These are phyloP conservation scores for Vultur gryphus DNA, from an alignment of 2,797 vertebrate genomes.

Conservation along the genomic window DNA sequence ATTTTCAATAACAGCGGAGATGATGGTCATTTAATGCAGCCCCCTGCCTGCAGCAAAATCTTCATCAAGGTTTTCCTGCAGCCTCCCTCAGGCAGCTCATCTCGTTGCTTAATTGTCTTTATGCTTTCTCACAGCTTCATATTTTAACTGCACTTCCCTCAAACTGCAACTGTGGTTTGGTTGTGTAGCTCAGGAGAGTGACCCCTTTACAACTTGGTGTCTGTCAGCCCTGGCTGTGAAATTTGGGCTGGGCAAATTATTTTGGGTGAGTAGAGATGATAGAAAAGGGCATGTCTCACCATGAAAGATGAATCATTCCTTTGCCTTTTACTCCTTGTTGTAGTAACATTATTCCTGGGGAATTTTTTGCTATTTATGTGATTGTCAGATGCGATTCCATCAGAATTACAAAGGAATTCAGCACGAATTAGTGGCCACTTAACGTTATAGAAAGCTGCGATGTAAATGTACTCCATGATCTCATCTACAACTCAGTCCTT, in stretches of 20 bases:
- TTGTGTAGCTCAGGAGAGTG: not conserved
- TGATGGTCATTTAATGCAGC: conserved; percentile 32
- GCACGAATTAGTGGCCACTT: conserved; percentile 62
- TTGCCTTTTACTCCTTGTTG: conserved; percentile 42
- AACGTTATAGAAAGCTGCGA: not conserved
- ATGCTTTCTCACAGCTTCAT: conserved; percentile 21
- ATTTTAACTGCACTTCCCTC: not conserved
- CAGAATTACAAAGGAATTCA: conserved; percentile 56
- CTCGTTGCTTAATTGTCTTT: conserved; percentile 49
- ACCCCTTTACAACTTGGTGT: conserved; percentile 13
- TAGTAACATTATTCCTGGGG: conserved; percentile 53
- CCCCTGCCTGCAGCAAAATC: conserved; percentile 44
- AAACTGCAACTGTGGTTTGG: not conserved
- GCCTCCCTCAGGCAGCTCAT: conserved; percentile 28
- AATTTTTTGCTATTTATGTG: conserved; percentile 58
- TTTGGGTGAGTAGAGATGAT: conserved; percentile 65
- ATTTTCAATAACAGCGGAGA: not conserved
- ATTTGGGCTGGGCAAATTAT: conserved; percentile 57
- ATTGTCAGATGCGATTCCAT: conserved; percentile 60
- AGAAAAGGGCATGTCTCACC: conserved; percentile 63
- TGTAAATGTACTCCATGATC: conserved; percentile 68
- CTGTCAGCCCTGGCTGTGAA: conserved; percentile 43
- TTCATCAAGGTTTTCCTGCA: conserved; percentile 42
- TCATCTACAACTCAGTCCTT: conserved; percentile 64
- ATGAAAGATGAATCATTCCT: conserved; percentile 56